Base-by-base conservation (phyloP, 2,888 invertebrate species). In the Pristionchus exspectatus region DNA sequence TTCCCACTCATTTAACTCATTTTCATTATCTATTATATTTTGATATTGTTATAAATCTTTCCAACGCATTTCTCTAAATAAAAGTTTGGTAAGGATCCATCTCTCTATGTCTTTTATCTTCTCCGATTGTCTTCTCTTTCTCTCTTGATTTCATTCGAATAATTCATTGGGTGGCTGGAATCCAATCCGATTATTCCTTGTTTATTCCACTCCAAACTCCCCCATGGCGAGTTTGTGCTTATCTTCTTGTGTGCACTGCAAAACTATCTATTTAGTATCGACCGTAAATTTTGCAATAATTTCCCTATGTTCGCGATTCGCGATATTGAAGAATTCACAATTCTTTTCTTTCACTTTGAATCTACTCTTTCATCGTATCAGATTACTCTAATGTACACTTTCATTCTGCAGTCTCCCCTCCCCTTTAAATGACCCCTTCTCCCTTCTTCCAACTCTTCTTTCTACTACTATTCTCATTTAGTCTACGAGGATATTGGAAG, bases 301-400 rank as follows among this genome's bases (percentile, higher is more conserved):
- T 18, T 44, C 5, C 16, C 2, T 1, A 4, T 72, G 72, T 33
- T 33, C n/a, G 30, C 30, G 30, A 72, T 33, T 33, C 30, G 12
- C 14, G 30, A 72, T 38, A 2, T 38, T 3, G 38, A 38, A 38
- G 38, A 10, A 2, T 66, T 72, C 14, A 18, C 27, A 33, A 72
- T 77, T 44, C 44, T 2, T 77, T 77, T 77, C 44, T 44, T 44
- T 44, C 77, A 21, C 21, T 2, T 44, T 77, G 24, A 38, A 77
- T 77, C 14, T 9, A 54, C 56, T 56, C 54, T 83, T 83, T 56
- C 54, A 83, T 83, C n/a, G 24, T 83, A 83, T 83, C 54, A 83
- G 83, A 83, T 83, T 83, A 83, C 83, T 83, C 83, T 83, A 83
- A 83, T 83, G 83, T 56, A 54, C 88, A 66, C 87, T 69, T 83